These are phyloP conservation scores for Agrotis ipsilon DNA, from an alignment of 2,888 invertebrate species.

Conservation along the genomic window DNA sequence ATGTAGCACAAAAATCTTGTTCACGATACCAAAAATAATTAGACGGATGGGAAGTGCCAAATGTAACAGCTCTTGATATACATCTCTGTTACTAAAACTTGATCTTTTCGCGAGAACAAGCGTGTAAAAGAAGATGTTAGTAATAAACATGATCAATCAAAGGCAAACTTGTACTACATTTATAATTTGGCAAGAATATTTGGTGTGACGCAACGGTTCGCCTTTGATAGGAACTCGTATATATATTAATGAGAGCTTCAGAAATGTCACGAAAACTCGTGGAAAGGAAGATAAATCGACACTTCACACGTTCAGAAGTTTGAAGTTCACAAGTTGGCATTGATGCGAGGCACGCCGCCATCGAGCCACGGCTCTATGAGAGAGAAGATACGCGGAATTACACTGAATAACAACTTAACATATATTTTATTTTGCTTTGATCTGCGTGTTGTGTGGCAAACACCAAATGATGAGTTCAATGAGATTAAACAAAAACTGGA, in stretches of 20 bases:
- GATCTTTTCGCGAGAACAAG: constrained; percentile 54
- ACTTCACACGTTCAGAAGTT: constrained; percentile 67
- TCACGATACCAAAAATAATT: constrained; percentile 11
- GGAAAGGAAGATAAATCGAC: constrained; percentile 67
- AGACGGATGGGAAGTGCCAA: constrained; percentile 16
- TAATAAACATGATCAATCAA: constrained; percentile 61
- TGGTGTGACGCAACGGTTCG: constrained; percentile 51
- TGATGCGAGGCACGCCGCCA: constrained; percentile 61
- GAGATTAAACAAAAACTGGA: constrained; percentile 42
- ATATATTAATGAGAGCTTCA: constrained; percentile 63
- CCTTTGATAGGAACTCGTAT: constrained; percentile 62
- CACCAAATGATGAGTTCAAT: constrained; percentile 38
- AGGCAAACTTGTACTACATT: constrained; percentile 55
- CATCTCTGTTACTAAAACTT: constrained; percentile 29
- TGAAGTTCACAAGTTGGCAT: constrained; percentile 69
- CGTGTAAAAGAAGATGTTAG: constrained; percentile 50
- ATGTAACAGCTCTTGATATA: constrained; percentile 37
- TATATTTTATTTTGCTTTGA: constrained; percentile 57
- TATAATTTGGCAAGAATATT: constrained; percentile 57
- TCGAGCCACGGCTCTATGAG: constrained; percentile 45
- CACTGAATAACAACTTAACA: constrained; percentile 50
- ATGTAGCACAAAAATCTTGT: neutral
- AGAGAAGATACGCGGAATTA: constrained; percentile 43
- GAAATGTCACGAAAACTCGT: constrained; percentile 64
- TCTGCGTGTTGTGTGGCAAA: constrained; percentile 53